Percentiles rank a stretch among this genome's conserved stretches.
phyloP scores from a whole-genome alignment of 2,888 invertebrate genomes.

The Scaeva pyrastri region DNA sequence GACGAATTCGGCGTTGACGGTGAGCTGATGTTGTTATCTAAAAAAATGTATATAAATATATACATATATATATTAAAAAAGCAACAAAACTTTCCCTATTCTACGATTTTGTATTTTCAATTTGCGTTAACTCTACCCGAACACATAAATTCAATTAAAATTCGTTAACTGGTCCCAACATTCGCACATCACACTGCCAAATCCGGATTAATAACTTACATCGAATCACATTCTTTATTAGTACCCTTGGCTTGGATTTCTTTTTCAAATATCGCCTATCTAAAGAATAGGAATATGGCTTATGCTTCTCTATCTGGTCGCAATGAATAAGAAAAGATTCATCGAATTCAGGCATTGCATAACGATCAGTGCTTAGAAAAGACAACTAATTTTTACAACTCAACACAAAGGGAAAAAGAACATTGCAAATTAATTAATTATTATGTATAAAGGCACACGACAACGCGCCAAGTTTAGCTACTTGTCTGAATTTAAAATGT shows the following conservation, averaged over 20 bases:
- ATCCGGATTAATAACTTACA: constrained; percentile 79
- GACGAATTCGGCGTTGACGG: constrained; percentile 82
- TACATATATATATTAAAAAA: constrained; percentile 33
- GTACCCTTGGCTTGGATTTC: constrained; percentile 77
- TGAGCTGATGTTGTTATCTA: constrained; percentile 83
- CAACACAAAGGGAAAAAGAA: constrained; percentile 28
- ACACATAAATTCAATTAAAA: constrained; percentile 40
- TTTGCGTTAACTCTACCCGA: constrained; percentile 19
- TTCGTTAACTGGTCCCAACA: constrained; percentile 40
- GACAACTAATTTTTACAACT: constrained; percentile 46
- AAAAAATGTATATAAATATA: constrained; percentile 52
- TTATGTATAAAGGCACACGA: constrained; percentile 56
- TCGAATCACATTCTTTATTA: constrained; percentile 80
- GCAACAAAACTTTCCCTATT: constrained; percentile 56
- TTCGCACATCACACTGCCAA: constrained; percentile 52
- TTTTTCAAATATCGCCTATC: constrained; percentile 71
- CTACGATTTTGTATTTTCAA: constrained; percentile 26
- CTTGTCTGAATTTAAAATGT: constrained; percentile 49
- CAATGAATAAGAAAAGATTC: constrained; percentile 82
- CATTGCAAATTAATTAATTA: constrained; percentile 49
- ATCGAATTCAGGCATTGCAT: constrained; percentile 83
- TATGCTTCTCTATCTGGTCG: constrained; percentile 80
- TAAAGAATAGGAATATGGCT: constrained; percentile 80
- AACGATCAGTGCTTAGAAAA: constrained; percentile 74
- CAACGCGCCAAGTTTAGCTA: constrained; percentile 21